A percentile compares a stretch with the other conserved stretches of the same genome.
These are phyloP conservation scores for Onychomys leucogaster DNA, from an alignment of 2,797 vertebrate species.

Conservation along the genomic window DNA sequence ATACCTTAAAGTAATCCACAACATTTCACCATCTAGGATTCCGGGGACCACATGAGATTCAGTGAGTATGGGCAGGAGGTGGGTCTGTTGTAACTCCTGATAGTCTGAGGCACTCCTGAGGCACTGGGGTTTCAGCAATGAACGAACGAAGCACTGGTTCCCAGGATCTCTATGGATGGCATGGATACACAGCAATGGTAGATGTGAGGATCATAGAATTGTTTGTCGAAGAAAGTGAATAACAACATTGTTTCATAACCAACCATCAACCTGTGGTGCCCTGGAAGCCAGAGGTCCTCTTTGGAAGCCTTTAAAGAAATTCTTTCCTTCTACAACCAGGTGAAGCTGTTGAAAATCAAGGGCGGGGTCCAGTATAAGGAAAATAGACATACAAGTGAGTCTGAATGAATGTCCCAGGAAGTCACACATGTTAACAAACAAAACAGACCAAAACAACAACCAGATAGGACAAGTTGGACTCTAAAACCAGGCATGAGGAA, in stretches of 20 bases:
- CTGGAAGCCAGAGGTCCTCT: neutral
- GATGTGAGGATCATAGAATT: neutral
- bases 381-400: neutral
- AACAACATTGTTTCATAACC: neutral
- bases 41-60: neutral
- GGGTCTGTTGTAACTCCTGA: neutral
- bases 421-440: neutral
- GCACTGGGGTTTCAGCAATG: neutral
- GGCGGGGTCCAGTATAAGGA: neutral
- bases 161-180: neutral
- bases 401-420: neutral
- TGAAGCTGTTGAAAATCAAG: neutral
- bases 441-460: neutral
- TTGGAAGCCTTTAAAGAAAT: neutral
- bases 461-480: neutral
- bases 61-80: no score
- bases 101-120: neutral
- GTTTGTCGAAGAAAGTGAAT: neutral
- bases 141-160: neutral
- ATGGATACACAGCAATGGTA: neutral
- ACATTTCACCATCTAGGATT: neutral
- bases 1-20: no score
- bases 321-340: neutral
- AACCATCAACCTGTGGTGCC: neutral
- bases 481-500: neutral